Evolutionary conservation across 2,888 invertebrate species (phyloP).

Genomic region (Phasia obesa): DNA sequence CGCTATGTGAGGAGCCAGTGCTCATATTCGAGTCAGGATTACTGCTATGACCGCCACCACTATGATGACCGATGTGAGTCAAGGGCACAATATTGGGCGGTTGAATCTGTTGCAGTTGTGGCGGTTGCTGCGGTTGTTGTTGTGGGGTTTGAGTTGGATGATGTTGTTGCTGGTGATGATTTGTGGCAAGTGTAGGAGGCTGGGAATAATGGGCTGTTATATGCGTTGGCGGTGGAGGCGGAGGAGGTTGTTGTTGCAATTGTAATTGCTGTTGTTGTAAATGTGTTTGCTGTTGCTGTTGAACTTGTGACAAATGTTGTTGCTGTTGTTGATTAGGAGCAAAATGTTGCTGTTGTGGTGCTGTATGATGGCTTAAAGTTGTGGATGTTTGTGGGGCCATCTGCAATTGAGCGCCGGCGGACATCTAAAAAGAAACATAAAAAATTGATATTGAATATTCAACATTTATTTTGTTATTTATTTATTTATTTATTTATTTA

Average conservation of each 20-base stretch:
- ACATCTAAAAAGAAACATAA: slow-evolving; percentile 87
- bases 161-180: slow-evolving; percentile 66
- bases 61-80: slow-evolving; percentile 72
- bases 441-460: too few relatives aligned
- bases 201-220: slow-evolving; percentile 64
- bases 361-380: slow-evolving; percentile 81
- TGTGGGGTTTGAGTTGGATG: slow-evolving; percentile 69
- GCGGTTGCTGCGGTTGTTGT: slow-evolving; percentile 71
- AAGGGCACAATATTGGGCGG: slow-evolving; percentile 71
- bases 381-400: slow-evolving; percentile 96
- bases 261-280: slow-evolving; percentile 80
- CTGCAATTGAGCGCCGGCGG: slow-evolving; percentile 98
- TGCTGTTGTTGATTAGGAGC: slow-evolving; percentile 77
- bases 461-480: too few relatives aligned
- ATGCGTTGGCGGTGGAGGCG: slow-evolving; percentile 70
- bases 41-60: slow-evolving; percentile 83
- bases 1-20: slow-evolving; percentile 98
- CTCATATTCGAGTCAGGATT: slow-evolving; percentile 99
- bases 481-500: too few relatives aligned
- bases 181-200: slow-evolving; percentile 73
- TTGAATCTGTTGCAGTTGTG: slow-evolving; percentile 74
- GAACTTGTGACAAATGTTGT: slow-evolving; percentile 73
- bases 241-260: slow-evolving; percentile 69
- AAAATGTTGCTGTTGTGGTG: slow-evolving; percentile 79
- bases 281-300: slow-evolving; percentile 73